phyloP scores from a whole-genome alignment of 2,113 vertebrate genomes.

The Coryphaenoides rupestris region DNA sequence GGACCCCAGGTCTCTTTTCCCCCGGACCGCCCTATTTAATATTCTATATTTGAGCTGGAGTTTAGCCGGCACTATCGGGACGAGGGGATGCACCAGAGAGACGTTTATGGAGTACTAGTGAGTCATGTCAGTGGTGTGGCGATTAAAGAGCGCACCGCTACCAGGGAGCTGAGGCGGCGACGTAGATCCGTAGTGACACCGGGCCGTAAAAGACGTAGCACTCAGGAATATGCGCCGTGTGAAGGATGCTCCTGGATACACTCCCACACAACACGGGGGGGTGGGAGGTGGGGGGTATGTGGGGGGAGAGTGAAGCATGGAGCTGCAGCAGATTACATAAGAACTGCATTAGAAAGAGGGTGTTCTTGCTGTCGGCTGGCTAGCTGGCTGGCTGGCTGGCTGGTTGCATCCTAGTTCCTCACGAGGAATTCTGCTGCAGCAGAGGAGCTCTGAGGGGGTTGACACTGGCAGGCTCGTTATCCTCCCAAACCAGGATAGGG shows the following conservation, averaged over 20 bases:
- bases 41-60: no score
- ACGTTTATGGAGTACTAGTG: no score
- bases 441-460: background rate
- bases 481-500: background rate
- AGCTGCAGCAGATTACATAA: conserved; percentile 60
- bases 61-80: no score
- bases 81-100: no score
- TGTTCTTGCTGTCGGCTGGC: no score
- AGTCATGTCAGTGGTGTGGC: conserved; percentile 3
- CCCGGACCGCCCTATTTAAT: no score
- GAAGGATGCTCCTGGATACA: conserved; percentile 53
- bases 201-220: conserved; percentile 41
- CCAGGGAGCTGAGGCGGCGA: conserved; percentile 29
- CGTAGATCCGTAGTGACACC: conserved; percentile 53
- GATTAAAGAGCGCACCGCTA: conserved; percentile 12
- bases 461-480: background rate
- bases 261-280: conserved; percentile 40
- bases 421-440: background rate
- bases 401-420: conserved; percentile 13
- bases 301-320: conserved; percentile 47
- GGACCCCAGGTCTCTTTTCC: no score
- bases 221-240: conserved; percentile 29
- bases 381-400: conserved; percentile 21
- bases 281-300: conserved; percentile 47
- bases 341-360: conserved; percentile 32